These are phyloP conservation scores for Thaumetopoea pityocampa DNA, from an alignment of 1,140 invertebrate species.

Conservation along the genomic window DNA sequence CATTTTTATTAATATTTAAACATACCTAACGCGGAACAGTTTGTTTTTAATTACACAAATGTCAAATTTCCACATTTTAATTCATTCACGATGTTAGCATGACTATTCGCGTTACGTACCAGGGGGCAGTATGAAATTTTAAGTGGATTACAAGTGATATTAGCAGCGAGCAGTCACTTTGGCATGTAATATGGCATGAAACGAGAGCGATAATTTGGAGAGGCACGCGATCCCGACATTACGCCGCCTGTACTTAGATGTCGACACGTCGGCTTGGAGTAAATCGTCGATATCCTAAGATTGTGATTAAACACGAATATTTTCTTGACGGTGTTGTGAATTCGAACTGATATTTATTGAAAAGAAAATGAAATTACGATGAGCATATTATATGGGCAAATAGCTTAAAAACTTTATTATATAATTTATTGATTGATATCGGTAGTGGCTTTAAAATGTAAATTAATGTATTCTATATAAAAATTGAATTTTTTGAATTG, in stretches of 20 bases:
- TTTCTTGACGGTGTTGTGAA: too few relatives aligned
- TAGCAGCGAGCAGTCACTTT: constrained; percentile 43
- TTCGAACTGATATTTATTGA: too few relatives aligned
- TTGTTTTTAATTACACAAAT: constrained; percentile 15
- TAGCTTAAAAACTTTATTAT: too few relatives aligned
- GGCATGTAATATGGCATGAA: constrained; percentile 38
- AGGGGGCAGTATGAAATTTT: constrained; percentile 35
- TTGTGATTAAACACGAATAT: constrained; percentile 8
- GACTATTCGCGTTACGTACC: constrained; percentile 12
- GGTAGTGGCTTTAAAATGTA: too few relatives aligned
- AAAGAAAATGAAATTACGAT: too few relatives aligned
- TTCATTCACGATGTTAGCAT: constrained; percentile 23
- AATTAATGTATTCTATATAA: too few relatives aligned
- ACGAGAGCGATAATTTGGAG: constrained; percentile 38
- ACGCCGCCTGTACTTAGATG: constrained; percentile 23
- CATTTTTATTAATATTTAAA: too few relatives aligned
- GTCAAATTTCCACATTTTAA: constrained; percentile 9
- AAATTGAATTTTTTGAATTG: too few relatives aligned
- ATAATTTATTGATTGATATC: too few relatives aligned
- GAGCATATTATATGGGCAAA: too few relatives aligned
- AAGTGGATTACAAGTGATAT: constrained; percentile 49
- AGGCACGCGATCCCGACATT: constrained; percentile 55
- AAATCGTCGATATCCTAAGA: constrained; percentile 1
- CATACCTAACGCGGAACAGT: too few relatives aligned
- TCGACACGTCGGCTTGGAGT: constrained; percentile 1